Evolutionary conservation across 2,797 vertebrate genomes (phyloP), one percentile per base, ranked within the genome.

Genomic region (Hyperoplus lanceolatus): DNA sequence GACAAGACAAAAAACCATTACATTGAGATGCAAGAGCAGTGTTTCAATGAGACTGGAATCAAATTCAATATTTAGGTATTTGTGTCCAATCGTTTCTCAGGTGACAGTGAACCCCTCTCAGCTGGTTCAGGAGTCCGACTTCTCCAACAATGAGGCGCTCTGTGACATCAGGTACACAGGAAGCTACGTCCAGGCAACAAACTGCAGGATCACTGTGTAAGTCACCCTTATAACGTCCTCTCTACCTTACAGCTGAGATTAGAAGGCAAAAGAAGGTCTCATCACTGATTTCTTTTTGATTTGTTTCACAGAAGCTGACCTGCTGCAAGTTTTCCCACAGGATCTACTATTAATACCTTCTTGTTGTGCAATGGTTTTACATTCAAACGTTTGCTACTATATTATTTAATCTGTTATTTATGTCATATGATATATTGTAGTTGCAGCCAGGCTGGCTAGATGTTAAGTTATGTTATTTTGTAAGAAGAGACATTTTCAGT

Each of bases 91-190:
- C 62, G 18, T 54, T 60, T 41, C 54, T 39, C 79, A 96, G 96
- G 96, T 97, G 56, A 96, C 93, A 3, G 96, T 97, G 67, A 97
- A 97, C 80, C 96, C 96, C 3, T 93, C 90, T 48, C 94, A 93
- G 77, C 91, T 92, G 21, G 96, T 97, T 7, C 87, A 87, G 41
- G 96, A 97, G 90, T 96, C 94, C 0, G 96, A 96, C 72, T 96
- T 94, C 86, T 95, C 95, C 70, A 97, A 97, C 92, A 97, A 97
- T 1, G 86, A 94, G 45, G 95, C 94, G 56, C 90, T 77, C 39
- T 97, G 96, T 63, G 94, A 96, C n/a, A 77, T 97, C 73, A 92
- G 87, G 59, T 97, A 96, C 90, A 95, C 94, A 0, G 96, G 96
- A 39, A 87, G 78, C 16, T 90, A 95, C 38, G 94, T 96, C 50